Conservation (phyloP, 2,797 vertebrate species). For the Paguma larvata region DNA sequence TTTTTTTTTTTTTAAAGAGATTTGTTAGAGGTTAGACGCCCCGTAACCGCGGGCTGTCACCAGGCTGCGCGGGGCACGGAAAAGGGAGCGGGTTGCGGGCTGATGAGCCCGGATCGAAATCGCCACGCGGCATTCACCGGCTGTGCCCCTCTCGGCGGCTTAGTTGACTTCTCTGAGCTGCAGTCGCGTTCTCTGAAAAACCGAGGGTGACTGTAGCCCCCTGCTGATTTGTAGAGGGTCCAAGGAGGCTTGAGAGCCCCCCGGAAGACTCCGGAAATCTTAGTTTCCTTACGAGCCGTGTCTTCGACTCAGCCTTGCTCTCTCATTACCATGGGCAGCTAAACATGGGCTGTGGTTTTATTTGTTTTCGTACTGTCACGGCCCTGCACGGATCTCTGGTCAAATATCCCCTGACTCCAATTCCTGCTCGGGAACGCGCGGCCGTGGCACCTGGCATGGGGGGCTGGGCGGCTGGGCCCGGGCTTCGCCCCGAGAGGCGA, state of each 20-base stretch:
- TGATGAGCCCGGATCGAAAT: not conserved
- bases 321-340: not conserved
- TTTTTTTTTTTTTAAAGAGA: not conserved
- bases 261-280: not conserved
- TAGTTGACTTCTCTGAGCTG: not conserved
- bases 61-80: not conserved
- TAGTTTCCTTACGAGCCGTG: not conserved
- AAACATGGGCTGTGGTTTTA: not conserved
- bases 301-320: not conserved
- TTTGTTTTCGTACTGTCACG: not conserved
- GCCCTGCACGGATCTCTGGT: not conserved
- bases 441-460: not conserved
- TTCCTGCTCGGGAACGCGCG: not conserved
- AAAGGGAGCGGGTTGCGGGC: too few relatives aligned
- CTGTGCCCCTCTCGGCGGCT: not conserved
- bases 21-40: not conserved
- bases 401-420: not conserved
- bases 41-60: not conserved
- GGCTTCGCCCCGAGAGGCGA: not conserved
- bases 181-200: not conserved
- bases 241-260: not conserved
- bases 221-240: not conserved
- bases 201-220: fast-evolving
- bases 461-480: fast-evolving
- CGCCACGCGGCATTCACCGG: not conserved